Evolutionary conservation across 2,888 invertebrate genomes (phyloP), one percentile per base, ranked within the genome.

Genomic region (Punctoribates punctum): DNA sequence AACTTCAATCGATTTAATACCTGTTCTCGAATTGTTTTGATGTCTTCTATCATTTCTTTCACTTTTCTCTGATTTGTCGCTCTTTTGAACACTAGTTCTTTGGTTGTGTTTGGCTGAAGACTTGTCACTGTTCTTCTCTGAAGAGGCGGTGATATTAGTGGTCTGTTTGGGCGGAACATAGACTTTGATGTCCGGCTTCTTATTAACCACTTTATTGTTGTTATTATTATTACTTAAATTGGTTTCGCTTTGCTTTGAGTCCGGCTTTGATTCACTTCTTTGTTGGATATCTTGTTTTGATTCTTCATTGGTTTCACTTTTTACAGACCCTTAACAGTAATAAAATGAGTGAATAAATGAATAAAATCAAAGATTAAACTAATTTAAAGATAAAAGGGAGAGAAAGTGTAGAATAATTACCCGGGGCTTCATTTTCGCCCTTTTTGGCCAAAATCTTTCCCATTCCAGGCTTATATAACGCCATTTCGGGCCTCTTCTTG

Each of bases 401-500:
- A 20, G 2, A 20, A 20, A 65, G 3, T 2, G n/a, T 3, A 8
- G n/a, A 29, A n/a, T 65, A 15, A 2, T 65, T 70, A 70, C 70
- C 70, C 13, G 2, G n/a, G n/a, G 2, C 6, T 1, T 70, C 70
- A 70, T 42, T 29, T 9, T 70, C 42, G 0, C 42, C 42, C 9
- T 70, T 70, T 42, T 70, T 70, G 42, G 23, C 42, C 23, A 70
- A 42, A 23, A 70, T 70, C 46, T 70, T 70, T 70, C 70, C 70
- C 70, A 70, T 70, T 70, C 70, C 70, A 6, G 70, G 70, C 46
- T 70, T 70, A 70, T 70, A 70, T 70, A 70, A 70, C 20, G 70
- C 70, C 1, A 70, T 70, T 70, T 70, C 70, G 1, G 70, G 70
- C n/a, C 70, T 38, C 23, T 42, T 38, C 23, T 13, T 38, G 13